Base-by-base conservation (phyloP, 2,113 vertebrate genomes). In the Psephotus haematonotus region DNA sequence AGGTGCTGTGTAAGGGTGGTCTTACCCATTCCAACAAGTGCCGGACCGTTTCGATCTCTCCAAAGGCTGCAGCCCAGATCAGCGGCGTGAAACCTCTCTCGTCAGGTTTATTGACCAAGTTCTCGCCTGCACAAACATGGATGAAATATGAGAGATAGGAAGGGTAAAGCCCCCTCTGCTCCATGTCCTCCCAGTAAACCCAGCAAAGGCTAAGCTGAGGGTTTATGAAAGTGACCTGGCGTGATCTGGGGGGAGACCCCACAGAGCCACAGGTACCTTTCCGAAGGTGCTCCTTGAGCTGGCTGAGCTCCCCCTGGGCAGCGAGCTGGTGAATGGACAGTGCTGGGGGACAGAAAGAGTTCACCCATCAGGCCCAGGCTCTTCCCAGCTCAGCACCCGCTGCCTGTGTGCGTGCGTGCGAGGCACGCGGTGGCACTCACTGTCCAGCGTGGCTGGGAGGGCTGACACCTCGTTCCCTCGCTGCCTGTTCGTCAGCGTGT, bases 31-130 rank as follows among this genome's bases (percentile, higher is more conserved):
- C 98, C 27, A 99, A 97, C 83, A 99, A 98, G 94, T 98, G 98
- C 64, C 99, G 98, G n/a, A 99, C 99, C 1, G 98, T 97, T 63
- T 99, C 98, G 13, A 99, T 99, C 97, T 99, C 99, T 44, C 99
- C 99, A 2, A 99, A 99, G 4, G 99, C 99, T 0, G 99, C 98
- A 1, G 99, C 99, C 99, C 99, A 99, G 98, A 99, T 99, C 82
- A 99, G 98, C 1, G 99, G 99, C 0, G 99, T 99, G 93, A 99
- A 99, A 63, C 99, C 99, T 6, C 98, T 98, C 60, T 99, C 99
- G 3, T 99, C 99, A 0, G 98, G 98, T 55, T 98, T 98, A 95
- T 99, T 99, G 52, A 99, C 95, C 88, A 99, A 93, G n/a, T 98
- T 98, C 64, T 97, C 95, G 6, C 99, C 99, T 99, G 96, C 47